Base-by-base conservation (phyloP, 2,113 vertebrate genomes). In the Actenoides hombroni region DNA sequence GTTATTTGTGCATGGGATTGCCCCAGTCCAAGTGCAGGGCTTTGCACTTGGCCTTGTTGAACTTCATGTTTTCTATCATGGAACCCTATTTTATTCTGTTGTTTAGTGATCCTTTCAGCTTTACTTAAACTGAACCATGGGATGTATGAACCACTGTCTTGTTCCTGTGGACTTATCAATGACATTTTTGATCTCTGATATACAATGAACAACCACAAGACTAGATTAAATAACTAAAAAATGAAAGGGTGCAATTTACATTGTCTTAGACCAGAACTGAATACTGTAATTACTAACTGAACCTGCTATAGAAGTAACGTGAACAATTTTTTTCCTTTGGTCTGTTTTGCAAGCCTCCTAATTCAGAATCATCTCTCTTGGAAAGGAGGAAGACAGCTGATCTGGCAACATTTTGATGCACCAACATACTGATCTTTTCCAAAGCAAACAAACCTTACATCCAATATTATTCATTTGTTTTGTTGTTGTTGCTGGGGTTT, bases 401-500 rank as follows among this genome's bases (percentile, higher is more conserved):
- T 78, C 44, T 67, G 76, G 79, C 46, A 95, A 68, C 5, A 70
- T 71, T 88, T 88, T 88, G 51, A 60, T 68, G 29, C 39, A 78
- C 46, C 21, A 93, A 88, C 49, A 91, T 17, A 40, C 56, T 40
- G 48, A 70, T 88, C 39, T 71, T 86, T 86, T 88, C 76, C 64
- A 81, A 93, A 96, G 48, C 44, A 90, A 92, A 90, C 60, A 88
- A 59, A 89, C 17, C 53, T 76, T 56, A 75, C 12, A 70, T 90
- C 33, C 68, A 94, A 64, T 92, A 91, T 75, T 59, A 84, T 83
- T 87, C 11, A 77, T 83, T 94, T 11, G 56, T 86, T 95, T 93
- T 90, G 69, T 48, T 79, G 48, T 37, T 81, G 71, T 85, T 87
- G 29, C 44, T 6, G 37, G 37, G 39, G 9, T 61, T 94, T 92